Conservation (phyloP, 2,113 vertebrate genomes). For the Lamprologus ornatipinnis region DNA sequence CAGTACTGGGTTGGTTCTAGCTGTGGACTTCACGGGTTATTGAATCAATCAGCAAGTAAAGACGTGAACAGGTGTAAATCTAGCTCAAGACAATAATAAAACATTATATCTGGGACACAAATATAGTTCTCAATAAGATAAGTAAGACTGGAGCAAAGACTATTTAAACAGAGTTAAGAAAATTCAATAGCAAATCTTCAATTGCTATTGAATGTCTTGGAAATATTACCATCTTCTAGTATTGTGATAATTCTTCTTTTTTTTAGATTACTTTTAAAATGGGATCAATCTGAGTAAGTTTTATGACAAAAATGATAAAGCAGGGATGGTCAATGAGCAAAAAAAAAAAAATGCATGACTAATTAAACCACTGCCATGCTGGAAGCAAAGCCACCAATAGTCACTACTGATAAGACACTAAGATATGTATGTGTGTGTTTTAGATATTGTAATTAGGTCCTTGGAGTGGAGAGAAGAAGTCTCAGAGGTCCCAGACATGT, state of each 20-base stretch:
- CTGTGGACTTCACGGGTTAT: neutral
- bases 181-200: neutral
- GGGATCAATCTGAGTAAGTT: neutral
- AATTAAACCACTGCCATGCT: constrained; percentile 37
- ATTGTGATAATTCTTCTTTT: neutral
- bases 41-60: neutral
- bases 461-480: neutral
- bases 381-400: neutral
- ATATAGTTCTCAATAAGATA: neutral
- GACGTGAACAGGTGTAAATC: neutral
- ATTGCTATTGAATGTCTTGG: neutral
- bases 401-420: constrained; percentile 17
- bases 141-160: neutral
- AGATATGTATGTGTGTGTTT: neutral
- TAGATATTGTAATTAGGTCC: constrained; percentile 48
- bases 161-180: neutral
- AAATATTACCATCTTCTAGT: neutral
- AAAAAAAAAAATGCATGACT: neutral
- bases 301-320: neutral
- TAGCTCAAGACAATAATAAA: neutral
- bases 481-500: neutral
- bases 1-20: neutral
- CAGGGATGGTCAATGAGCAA: neutral
- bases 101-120: neutral
- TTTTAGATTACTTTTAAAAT: neutral